Evolutionary conservation across 2,888 invertebrate genomes (phyloP).

Genomic region (Scelioninae gen. 1): DNA sequence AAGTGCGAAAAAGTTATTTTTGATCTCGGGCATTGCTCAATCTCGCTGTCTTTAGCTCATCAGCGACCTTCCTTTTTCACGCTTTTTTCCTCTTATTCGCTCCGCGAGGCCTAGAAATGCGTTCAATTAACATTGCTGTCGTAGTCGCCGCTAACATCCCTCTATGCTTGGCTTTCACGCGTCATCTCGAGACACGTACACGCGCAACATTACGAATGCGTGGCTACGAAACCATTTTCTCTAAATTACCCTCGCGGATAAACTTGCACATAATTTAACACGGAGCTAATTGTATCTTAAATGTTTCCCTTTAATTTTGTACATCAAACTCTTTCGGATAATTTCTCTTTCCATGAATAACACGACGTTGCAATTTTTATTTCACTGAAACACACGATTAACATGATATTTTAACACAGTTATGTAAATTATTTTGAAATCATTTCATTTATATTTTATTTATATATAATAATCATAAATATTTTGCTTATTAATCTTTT

Average conservation of each 20-base stretch:
- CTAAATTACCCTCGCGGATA: conserved; percentile 48
- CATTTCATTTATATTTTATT: no score
- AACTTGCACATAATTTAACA: conserved; percentile 33
- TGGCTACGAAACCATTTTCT: conserved; percentile 59
- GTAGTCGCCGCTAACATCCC: conserved; percentile 75
- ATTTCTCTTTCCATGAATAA: conserved; percentile 7
- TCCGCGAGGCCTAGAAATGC: conserved; percentile 81
- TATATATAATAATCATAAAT: no score
- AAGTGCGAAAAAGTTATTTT: conserved; percentile 39
- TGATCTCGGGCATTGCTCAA: conserved; percentile 37
- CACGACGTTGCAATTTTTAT: neutral
- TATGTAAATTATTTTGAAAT: no score
- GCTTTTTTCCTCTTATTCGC: conserved; percentile 72
- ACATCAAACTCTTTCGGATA: conserved; percentile 17
- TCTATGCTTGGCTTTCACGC: conserved; percentile 79
- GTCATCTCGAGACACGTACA: conserved; percentile 76
- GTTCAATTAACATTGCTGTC: conserved; percentile 84
- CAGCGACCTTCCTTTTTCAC: conserved; percentile 60
- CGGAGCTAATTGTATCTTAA: conserved; percentile 48
- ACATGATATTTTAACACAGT: no score
- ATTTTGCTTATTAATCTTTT: no score
- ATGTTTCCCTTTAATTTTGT: conserved; percentile 44
- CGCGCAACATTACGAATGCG: conserved; percentile 57
- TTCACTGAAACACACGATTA: no score
- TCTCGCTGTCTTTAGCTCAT: conserved; percentile 47